Evolutionary conservation across 2,888 invertebrate genomes (phyloP), one percentile per base, ranked within the genome.

Genomic region (Zonitis immaculata): DNA sequence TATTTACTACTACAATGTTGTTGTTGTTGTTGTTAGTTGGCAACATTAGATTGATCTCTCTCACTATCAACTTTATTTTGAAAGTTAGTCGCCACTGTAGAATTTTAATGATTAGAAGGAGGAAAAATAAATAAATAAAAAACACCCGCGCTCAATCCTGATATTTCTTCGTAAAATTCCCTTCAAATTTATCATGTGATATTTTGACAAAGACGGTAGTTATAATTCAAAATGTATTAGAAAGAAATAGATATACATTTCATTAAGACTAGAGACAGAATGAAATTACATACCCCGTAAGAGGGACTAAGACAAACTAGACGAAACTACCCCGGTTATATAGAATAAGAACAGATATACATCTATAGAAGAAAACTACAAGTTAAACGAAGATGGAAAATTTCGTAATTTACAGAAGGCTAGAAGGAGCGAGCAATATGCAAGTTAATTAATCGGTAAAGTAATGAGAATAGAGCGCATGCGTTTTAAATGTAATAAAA

Each of bases 401-500:
- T 32, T 63, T 65, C 65, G 68, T 71, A 71, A 72, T 74, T 73
- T 71, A 71, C 71, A 62, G 69, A n/a, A 66, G 65, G 75, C 63
- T 72, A 73, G 74, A 77, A 70, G 68, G 76, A 73, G 75, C 74
- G 66, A 68, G 75, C 73, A 71, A 74, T 76, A 77, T 76, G 77
- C 77, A 76, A 76, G 76, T 76, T 77, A 77, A 77, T 77, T 77
- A 77, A 77, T 76, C 76, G 76, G 74, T 71, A 73, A 73, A 74
- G 76, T 77, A 77, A 77, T 77, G 77, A 77, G 77, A 69, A 70
- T 66, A 75, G 62, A 63, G 75, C 76, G 77, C 77, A 73, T 67
- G 73, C 76, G 75, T 69, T 54, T 35, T 59, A 48, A 20, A n/a
- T n/a, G n/a, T n/a, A 42, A 54, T 54, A 52, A 52, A 58, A 57